phyloP scores from a whole-genome alignment of 2,888 invertebrate genomes.

The Caenorhabditis sp. region DNA sequence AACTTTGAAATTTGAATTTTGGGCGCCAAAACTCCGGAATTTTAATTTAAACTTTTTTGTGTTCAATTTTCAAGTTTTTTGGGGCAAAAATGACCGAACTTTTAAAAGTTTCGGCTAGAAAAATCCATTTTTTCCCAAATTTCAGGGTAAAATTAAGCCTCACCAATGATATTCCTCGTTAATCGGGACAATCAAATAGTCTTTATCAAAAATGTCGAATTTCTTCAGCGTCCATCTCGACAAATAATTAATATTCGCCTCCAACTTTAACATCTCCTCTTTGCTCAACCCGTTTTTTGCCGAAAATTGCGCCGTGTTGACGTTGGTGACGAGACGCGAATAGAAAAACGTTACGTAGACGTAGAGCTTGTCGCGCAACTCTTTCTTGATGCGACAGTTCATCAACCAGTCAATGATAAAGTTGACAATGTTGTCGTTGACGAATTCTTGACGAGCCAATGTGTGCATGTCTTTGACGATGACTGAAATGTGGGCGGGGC shows the following conservation, averaged over 20 bases:
- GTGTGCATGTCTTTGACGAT: conserved; percentile 17
- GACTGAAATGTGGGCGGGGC: too few relatives aligned
- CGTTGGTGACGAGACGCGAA: background rate
- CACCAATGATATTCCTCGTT: conserved; percentile 82
- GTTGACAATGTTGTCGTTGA: conserved; percentile 21
- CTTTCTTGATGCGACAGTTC: conserved; percentile 3
- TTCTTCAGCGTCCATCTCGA: conserved; percentile 91
- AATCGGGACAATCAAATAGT: conserved; percentile 93
- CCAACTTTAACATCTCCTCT: too few relatives aligned
- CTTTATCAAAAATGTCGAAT: conserved; percentile 94
- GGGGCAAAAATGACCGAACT: too few relatives aligned
- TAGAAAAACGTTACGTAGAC: conserved; percentile 26
- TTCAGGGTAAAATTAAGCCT: conserved; percentile 65
- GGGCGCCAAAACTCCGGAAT: too few relatives aligned
- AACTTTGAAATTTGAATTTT: too few relatives aligned
- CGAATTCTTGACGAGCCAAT: conserved; percentile 28
- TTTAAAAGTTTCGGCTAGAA: too few relatives aligned
- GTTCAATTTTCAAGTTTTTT: too few relatives aligned
- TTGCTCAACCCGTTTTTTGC: too few relatives aligned
- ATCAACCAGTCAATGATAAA: conserved; percentile 19
- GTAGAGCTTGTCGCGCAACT: background rate
- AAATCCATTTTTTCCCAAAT: conserved; percentile 6
- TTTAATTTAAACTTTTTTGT: too few relatives aligned
- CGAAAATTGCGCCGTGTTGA: conserved; percentile 6
- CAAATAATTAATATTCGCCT: conserved; percentile 76